Percentiles rank a stretch among this genome's conserved stretches.
Conservation (phyloP, 1,140 invertebrate species). For the Rhagoletis pomonella region DNA sequence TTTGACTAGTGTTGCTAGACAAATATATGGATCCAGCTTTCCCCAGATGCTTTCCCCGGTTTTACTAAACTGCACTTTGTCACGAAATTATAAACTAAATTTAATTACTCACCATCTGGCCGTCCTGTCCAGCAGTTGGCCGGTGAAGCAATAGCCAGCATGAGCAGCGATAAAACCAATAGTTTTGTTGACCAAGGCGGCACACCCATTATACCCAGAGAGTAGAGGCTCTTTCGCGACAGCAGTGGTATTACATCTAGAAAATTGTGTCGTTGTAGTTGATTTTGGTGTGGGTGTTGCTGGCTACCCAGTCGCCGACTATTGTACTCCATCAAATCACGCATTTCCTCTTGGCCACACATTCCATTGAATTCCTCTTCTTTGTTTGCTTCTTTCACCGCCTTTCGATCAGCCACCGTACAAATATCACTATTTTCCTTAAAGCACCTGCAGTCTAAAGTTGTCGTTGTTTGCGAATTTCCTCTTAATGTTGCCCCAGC, state of each 20-base stretch:
- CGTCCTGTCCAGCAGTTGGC: conserved; percentile 68
- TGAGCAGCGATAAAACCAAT: conserved; percentile 14
- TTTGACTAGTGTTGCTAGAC: no score
- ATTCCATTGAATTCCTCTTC: conserved; percentile 30
- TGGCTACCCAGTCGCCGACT: not conserved
- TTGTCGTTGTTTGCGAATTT: conserved; percentile 63
- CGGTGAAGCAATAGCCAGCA: conserved; percentile 63
- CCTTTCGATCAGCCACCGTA: not conserved
- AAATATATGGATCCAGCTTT: no score
- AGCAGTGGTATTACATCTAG: conserved; percentile 46
- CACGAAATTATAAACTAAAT: no score
- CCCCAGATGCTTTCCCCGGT: no score
- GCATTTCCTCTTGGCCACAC: not conserved
- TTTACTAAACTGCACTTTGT: no score
- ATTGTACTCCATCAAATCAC: not conserved
- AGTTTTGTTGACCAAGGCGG: conserved; percentile 57
- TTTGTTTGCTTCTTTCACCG: not conserved
- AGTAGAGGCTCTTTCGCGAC: not conserved
- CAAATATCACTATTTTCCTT: conserved; percentile 71
- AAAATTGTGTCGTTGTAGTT: conserved; percentile 11
- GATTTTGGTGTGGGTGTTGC: not conserved
- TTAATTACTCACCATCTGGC: conserved; percentile 69
- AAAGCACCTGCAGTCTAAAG: conserved; percentile 72
- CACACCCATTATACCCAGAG: not conserved
- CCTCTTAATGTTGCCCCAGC: conserved; percentile 50